Evolutionary conservation across 2,113 vertebrate species (phyloP).

Genomic region (Corythoichthys haematopterus): DNA sequence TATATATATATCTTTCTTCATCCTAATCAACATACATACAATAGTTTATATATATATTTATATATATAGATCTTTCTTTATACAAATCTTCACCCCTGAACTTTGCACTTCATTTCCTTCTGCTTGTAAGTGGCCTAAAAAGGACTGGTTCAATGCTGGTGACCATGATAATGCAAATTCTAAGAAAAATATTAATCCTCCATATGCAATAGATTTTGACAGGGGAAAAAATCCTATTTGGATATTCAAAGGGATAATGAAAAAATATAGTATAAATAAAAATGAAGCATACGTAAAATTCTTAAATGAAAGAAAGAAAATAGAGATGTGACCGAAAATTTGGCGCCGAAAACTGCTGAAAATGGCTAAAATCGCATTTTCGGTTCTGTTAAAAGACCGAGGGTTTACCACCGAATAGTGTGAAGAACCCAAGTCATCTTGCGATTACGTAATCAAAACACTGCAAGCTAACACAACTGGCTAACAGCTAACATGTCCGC

Average conservation of each 20-base stretch:
- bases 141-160: slow-evolving; percentile 31
- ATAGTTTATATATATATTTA: slow-evolving; percentile 65
- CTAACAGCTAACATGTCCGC: no score
- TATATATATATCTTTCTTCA: slow-evolving; percentile 52
- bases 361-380: no score
- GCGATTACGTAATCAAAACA: no score
- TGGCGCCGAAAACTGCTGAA: neutral
- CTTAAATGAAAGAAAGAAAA: neutral
- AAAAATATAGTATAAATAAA: neutral
- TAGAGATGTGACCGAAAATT: neutral
- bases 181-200: slow-evolving; percentile 46
- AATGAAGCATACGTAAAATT: neutral
- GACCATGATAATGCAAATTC: slow-evolving; percentile 47
- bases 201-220: neutral
- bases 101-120: slow-evolving; percentile 51
- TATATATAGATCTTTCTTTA: slow-evolving; percentile 51
- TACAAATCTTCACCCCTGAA: slow-evolving; percentile 64
- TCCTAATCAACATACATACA: slow-evolving; percentile 75
- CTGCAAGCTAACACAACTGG: no score
- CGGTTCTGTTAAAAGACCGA: no score
- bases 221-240: neutral
- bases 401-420: no score
- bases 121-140: slow-evolving; percentile 43
- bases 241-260: neutral
- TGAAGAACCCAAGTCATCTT: no score